phyloP scores from a whole-genome alignment of 2,888 invertebrate genomes.

The Drosophila paracracens region DNA sequence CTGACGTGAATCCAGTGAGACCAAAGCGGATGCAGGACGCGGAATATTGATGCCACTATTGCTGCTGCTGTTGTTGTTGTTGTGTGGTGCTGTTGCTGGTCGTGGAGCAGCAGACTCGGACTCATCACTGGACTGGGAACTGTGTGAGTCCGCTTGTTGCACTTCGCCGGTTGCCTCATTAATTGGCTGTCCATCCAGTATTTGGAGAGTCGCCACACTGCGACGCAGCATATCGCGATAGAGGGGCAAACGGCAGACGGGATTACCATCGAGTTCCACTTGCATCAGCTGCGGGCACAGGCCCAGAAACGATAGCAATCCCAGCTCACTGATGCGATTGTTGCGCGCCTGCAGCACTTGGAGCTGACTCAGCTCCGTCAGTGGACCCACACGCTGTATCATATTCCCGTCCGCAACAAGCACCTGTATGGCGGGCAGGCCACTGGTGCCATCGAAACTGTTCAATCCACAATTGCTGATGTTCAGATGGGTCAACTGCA shows the following conservation, averaged over 20 bases:
- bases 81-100: slow-evolving; percentile 63
- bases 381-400: slow-evolving; percentile 87
- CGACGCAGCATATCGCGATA: slow-evolving; percentile 83
- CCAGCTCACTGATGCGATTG: slow-evolving; percentile 83
- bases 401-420: slow-evolving; percentile 88
- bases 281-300: slow-evolving; percentile 86
- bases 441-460: slow-evolving; percentile 89
- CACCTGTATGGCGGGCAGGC: slow-evolving; percentile 87
- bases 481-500: slow-evolving; percentile 85
- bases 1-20: slow-evolving; percentile 50
- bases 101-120: slow-evolving; percentile 43
- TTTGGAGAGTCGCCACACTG: slow-evolving; percentile 83
- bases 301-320: slow-evolving; percentile 82
- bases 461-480: slow-evolving; percentile 89
- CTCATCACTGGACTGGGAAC: slow-evolving; percentile 70
- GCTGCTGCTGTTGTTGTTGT: slow-evolving; percentile 1
- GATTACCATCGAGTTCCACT: slow-evolving; percentile 86
- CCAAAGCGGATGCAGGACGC: slow-evolving; percentile 44
- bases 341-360: slow-evolving; percentile 85
- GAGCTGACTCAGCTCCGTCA: slow-evolving; percentile 86
- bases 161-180: slow-evolving; percentile 26
- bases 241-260: slow-evolving; percentile 80
- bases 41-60: not conserved
- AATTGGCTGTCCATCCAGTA: slow-evolving; percentile 84
- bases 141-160: slow-evolving; percentile 36